A percentile compares a stretch with the other conserved stretches of the same genome.
Conservation (phyloP, 1,140 invertebrate species). For the Dinoponera quadriceps region DNA sequence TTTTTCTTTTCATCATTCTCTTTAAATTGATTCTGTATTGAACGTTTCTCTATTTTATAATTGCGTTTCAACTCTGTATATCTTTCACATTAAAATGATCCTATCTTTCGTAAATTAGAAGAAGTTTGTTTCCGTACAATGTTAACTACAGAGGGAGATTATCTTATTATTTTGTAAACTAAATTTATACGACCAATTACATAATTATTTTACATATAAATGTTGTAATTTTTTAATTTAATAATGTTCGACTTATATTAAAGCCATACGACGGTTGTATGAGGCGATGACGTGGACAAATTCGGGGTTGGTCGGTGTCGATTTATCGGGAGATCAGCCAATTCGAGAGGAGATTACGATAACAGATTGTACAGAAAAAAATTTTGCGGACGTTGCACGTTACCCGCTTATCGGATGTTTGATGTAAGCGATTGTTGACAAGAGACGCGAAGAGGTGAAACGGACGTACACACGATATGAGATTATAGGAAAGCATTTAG, state of each 20-base stretch:
- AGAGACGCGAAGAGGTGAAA: conserved; percentile 12
- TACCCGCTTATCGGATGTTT: conserved; percentile 34
- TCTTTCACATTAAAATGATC: no score
- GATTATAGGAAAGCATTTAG: no score
- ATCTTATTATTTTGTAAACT: no score
- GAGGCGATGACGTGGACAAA: not conserved
- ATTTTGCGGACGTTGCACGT: conserved; percentile 47
- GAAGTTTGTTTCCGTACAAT: no score
- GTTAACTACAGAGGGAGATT: no score
- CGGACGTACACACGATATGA: no score
- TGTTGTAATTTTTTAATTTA: no score
- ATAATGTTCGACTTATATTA: not conserved
- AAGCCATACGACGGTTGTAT: not conserved
- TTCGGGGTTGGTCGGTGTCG: not conserved
- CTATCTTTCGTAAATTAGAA: no score
- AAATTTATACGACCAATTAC: not conserved
- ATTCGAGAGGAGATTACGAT: conserved; percentile 27
- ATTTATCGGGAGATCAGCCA: not conserved
- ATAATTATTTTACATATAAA: not conserved
- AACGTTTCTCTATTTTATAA: not conserved
- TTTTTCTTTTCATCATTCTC: no score
- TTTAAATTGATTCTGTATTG: not conserved
- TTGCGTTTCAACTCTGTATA: not conserved
- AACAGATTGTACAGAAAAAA: conserved; percentile 37
- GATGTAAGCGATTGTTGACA: conserved; percentile 31